Evolutionary conservation across 2,888 invertebrate genomes (phyloP).

Genomic region (Parthenolecanium corni): DNA sequence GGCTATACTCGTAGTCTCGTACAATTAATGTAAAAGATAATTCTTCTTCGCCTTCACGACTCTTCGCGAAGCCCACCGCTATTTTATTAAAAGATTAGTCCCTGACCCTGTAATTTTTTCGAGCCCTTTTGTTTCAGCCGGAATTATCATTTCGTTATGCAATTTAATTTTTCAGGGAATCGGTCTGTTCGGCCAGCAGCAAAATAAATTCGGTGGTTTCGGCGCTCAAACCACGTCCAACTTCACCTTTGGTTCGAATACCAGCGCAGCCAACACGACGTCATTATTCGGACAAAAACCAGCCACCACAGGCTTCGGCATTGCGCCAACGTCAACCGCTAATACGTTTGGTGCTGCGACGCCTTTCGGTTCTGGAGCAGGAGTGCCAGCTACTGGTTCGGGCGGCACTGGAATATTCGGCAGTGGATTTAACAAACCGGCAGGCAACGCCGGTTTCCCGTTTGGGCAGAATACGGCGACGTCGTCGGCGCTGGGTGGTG

Average conservation of each 20-base stretch:
- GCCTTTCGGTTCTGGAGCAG: constrained; percentile 34
- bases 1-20: too few relatives aligned
- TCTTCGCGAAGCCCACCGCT: too few relatives aligned
- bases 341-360: constrained; percentile 36
- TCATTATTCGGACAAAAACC: constrained; percentile 38
- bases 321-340: constrained; percentile 32
- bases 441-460: constrained; percentile 33
- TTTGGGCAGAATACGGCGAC: constrained; percentile 38
- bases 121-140: too few relatives aligned
- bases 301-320: constrained; percentile 46
- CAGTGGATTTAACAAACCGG: constrained; percentile 34
- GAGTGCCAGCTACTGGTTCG: constrained; percentile 28
- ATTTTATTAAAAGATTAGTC: too few relatives aligned
- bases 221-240: constrained; percentile 37
- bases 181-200: constrained; percentile 41
- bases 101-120: too few relatives aligned
- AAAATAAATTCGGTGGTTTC: constrained; percentile 38
- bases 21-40: too few relatives aligned
- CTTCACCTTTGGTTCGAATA: constrained; percentile 42
- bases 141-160: not conserved
- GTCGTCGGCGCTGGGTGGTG: constrained; percentile 31
- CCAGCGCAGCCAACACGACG: constrained; percentile 36
- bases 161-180: constrained; percentile 33
- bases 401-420: constrained; percentile 17
- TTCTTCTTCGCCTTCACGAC: too few relatives aligned